phyloP scores from a whole-genome alignment of 2,113 vertebrate species.

The Eudyptes chrysolophus region DNA sequence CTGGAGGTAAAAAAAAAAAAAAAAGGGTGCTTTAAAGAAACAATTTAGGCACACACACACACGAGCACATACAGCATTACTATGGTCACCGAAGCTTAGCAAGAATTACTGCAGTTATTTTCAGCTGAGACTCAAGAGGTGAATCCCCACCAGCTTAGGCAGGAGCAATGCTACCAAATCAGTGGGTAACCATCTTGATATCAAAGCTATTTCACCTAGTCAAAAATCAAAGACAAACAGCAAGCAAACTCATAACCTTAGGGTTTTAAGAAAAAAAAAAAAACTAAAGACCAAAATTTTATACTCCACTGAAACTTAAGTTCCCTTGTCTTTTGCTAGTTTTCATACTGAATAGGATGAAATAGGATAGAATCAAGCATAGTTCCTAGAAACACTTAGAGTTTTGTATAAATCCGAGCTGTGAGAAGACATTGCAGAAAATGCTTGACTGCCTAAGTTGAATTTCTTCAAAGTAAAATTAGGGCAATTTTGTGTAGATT shows the following conservation, averaged over 20 bases:
- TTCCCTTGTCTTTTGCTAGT: not conserved
- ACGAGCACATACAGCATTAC: not conserved
- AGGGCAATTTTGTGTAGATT: not conserved
- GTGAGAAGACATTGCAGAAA: not conserved
- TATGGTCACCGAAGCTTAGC: not conserved
- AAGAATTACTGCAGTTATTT: conserved; percentile 8
- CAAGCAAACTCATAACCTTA: not conserved
- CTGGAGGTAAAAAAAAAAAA: not conserved
- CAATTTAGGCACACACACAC: not conserved
- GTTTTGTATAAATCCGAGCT: not conserved
- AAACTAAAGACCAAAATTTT: not conserved
- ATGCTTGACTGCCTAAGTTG: not conserved
- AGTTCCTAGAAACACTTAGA: not conserved
- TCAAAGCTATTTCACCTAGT: not conserved
- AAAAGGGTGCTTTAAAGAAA: not conserved
- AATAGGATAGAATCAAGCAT: not conserved
- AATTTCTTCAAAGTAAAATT: not conserved
- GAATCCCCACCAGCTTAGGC: not conserved
- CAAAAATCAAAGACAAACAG: not conserved
- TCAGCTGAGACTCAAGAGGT: not conserved
- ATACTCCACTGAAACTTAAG: not conserved
- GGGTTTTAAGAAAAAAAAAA: not conserved
- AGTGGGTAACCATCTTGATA: not conserved
- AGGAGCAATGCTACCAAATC: not conserved
- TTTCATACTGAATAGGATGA: not conserved